Evolutionary conservation across 1,140 invertebrate species (phyloP).

Genomic region (Hylaeus volcanicus): DNA sequence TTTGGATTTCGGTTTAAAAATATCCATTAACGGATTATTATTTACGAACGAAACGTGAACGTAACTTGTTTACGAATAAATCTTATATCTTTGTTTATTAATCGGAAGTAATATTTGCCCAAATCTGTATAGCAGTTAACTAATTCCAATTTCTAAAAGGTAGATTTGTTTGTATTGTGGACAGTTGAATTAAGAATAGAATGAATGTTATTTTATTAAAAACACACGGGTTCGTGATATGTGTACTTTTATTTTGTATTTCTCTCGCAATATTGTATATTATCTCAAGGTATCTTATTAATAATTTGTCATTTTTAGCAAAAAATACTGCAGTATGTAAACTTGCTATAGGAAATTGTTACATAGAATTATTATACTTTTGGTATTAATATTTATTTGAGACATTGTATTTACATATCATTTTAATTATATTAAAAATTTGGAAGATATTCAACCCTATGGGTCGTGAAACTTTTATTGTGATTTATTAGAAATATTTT

Average conservation of each 20-base stretch:
- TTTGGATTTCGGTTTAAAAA: no score
- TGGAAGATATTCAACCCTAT: conserved; percentile 20
- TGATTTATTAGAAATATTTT: conserved; percentile 44
- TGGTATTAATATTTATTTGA: conserved; percentile 60
- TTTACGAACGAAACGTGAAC: no score
- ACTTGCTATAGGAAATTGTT: conserved; percentile 6
- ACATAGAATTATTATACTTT: conserved; percentile 23
- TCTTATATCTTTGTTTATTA: no score
- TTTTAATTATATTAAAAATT: conserved; percentile 59
- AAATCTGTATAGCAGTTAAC: background rate
- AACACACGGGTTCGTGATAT: background rate
- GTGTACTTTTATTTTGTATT: background rate
- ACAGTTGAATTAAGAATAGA: conserved; percentile 4
- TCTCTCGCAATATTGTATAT: conserved; percentile 14
- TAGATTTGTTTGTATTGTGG: conserved; percentile 9
- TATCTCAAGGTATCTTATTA: conserved; percentile 10
- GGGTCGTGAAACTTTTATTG: conserved; percentile 23
- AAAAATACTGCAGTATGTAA: background rate
- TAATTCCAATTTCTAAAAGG: conserved; percentile 21
- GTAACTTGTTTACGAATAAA: no score
- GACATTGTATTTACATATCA: conserved; percentile 59
- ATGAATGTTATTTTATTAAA: conserved; percentile 25
- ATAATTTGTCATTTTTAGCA: conserved; percentile 14
- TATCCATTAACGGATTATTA: no score
- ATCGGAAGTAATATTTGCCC: no score